Evolutionary conservation across 2,888 invertebrate genomes (phyloP).

Genomic region (Allophyes oxyacanthae): DNA sequence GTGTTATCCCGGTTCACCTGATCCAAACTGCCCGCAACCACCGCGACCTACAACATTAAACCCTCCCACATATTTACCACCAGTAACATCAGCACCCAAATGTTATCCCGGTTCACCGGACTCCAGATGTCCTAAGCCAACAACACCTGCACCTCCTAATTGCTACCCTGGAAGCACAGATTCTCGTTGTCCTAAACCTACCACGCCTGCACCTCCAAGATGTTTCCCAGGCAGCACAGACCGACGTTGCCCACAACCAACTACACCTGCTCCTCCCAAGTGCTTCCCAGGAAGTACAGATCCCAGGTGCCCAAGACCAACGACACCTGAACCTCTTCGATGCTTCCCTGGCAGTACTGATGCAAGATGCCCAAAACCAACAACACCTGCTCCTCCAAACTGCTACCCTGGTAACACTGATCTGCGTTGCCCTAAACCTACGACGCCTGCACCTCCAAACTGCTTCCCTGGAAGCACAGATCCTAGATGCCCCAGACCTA

Average conservation of each 20-base stretch:
- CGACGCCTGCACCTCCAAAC: conserved; percentile 50
- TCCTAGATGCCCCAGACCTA: conserved; percentile 46
- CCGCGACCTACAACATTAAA: conserved; percentile 42
- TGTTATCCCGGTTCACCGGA: conserved; percentile 41
- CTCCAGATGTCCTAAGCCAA: conserved; percentile 58
- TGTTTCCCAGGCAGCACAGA: conserved; percentile 60
- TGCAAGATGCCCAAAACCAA: conserved; percentile 47
- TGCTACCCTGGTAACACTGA: conserved; percentile 18
- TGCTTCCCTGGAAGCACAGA: conserved; percentile 27
- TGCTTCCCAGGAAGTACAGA: conserved; percentile 36
- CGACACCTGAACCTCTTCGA: conserved; percentile 44
- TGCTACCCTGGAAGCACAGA: conserved; percentile 76
- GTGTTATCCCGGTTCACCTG: conserved; percentile 60
- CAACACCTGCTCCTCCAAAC: conserved; percentile 43
- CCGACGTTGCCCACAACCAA: conserved; percentile 64
- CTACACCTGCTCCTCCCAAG: conserved; percentile 58
- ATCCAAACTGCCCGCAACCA: conserved; percentile 56
- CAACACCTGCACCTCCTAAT: conserved; percentile 57
- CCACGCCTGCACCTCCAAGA: conserved; percentile 30
- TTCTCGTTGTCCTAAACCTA: conserved; percentile 69
- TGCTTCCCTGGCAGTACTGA: conserved; percentile 56
- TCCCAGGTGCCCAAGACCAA: conserved; percentile 37
- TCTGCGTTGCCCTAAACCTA: conserved; percentile 21
- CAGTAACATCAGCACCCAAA: conserved; percentile 40
- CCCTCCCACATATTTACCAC: conserved; percentile 65